Evolutionary conservation across 2,797 vertebrate species (phyloP).

Genomic region (Holocentrus rufus): DNA sequence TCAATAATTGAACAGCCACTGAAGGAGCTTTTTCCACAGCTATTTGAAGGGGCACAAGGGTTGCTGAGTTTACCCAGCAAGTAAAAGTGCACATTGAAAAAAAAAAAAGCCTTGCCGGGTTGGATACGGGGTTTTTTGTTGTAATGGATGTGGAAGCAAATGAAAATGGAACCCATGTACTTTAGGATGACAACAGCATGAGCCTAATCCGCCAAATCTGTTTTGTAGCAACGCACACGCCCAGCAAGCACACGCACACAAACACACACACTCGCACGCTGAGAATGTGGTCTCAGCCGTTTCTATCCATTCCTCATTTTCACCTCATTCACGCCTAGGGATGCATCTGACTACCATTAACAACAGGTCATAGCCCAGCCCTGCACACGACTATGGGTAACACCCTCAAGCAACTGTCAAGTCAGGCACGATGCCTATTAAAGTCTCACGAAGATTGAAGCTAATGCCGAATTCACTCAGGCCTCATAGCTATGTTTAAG

Average conservation of each 20-base stretch:
- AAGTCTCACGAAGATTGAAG: slow-evolving; percentile 52
- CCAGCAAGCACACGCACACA: slow-evolving; percentile 33
- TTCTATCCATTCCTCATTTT: slow-evolving; percentile 80
- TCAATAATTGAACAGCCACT: slow-evolving; percentile 80
- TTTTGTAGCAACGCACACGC: slow-evolving; percentile 42
- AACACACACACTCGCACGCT: neutral
- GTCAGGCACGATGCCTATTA: slow-evolving; percentile 66
- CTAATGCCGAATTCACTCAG: slow-evolving; percentile 35
- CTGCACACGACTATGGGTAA: slow-evolving; percentile 56
- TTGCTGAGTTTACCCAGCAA: slow-evolving; percentile 66
- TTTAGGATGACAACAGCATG: neutral
- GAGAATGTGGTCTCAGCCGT: slow-evolving; percentile 79
- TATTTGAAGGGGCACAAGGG: slow-evolving; percentile 68
- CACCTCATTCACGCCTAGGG: slow-evolving; percentile 83
- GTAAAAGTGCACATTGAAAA: slow-evolving; percentile 45
- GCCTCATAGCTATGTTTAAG: slow-evolving; percentile 1
- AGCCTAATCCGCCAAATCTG: slow-evolving; percentile 34
- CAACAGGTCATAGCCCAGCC: slow-evolving; percentile 76
- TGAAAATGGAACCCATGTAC: slow-evolving; percentile 14
- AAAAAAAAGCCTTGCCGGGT: slow-evolving; percentile 46
- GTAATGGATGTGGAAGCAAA: slow-evolving; percentile 21
- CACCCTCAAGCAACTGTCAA: slow-evolving; percentile 72
- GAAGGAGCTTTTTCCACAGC: slow-evolving; percentile 74
- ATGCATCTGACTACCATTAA: slow-evolving; percentile 81
- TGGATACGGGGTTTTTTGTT: slow-evolving; percentile 47